Conservation (phyloP, 2,797 vertebrate species). For the Micropoecilia bifurca region DNA sequence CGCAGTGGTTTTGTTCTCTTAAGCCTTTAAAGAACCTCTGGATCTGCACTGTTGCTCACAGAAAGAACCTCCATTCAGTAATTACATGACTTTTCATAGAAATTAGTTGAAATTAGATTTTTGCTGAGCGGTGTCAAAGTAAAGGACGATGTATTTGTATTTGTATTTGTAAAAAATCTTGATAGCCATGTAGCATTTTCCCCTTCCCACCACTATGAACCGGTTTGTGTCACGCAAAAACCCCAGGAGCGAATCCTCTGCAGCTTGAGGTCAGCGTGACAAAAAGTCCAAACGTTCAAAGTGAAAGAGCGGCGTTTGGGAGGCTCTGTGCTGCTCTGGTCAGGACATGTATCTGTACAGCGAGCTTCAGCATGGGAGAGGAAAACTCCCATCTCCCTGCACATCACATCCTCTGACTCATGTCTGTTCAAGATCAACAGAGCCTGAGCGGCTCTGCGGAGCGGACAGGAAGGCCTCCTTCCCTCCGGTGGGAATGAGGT, state of each 20-base stretch:
- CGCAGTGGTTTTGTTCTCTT: background rate
- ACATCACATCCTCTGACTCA: slow-evolving; percentile 51
- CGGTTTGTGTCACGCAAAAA: background rate
- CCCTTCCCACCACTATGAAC: background rate
- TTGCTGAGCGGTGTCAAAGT: background rate
- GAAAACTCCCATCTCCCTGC: slow-evolving; percentile 55
- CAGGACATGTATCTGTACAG: background rate
- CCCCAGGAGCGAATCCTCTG: background rate
- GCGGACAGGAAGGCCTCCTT: slow-evolving; percentile 62
- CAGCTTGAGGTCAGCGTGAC: background rate
- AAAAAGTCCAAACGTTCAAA: background rate
- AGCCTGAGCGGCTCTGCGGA: slow-evolving; percentile 32
- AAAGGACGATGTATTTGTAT: background rate
- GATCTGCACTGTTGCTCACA: background rate
- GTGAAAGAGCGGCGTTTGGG: background rate
- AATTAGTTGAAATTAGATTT: background rate
- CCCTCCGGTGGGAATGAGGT: slow-evolving; percentile 41
- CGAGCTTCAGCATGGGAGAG: slow-evolving; percentile 45
- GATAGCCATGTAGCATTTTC: background rate
- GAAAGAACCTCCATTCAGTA: background rate
- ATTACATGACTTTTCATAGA: slow-evolving; percentile 19
- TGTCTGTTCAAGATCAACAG: slow-evolving; percentile 69
- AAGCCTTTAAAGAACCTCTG: background rate
- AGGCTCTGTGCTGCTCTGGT: background rate
- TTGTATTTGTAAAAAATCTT: background rate